phyloP scores from a whole-genome alignment of 2,113 vertebrate genomes.

The Raja brachyura region DNA sequence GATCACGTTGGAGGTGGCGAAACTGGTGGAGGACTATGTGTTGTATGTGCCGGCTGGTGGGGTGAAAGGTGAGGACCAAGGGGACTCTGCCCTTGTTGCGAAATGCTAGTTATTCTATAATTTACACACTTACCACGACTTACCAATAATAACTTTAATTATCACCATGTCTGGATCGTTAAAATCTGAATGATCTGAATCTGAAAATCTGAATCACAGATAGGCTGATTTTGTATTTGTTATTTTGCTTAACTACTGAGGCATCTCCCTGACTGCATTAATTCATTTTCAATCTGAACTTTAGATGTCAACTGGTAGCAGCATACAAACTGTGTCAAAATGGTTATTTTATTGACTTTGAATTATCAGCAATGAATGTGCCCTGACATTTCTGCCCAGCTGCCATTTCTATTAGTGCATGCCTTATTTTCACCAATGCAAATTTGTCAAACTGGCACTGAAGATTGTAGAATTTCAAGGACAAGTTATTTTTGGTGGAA shows the following conservation, averaged over 20 bases:
- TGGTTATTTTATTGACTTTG: not conserved
- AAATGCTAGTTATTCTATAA: not conserved
- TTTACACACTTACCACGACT: not conserved
- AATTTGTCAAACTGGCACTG: not conserved
- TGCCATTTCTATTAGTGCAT: not conserved
- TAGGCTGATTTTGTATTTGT: not conserved
- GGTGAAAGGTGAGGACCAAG: no score
- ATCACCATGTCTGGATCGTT: not conserved
- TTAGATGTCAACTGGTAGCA: not conserved
- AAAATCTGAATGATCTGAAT: not conserved
- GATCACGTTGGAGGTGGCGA: no score
- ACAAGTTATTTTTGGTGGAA: not conserved
- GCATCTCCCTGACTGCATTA: not conserved
- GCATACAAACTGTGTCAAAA: not conserved
- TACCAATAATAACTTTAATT: not conserved
- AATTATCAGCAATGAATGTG: not conserved
- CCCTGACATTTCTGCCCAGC: not conserved
- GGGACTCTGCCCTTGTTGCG: no score
- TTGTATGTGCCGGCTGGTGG: no score
- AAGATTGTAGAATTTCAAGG: not conserved
- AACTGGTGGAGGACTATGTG: no score
- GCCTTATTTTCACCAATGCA: not conserved
- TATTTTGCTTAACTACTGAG: not conserved
- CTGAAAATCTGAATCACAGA: not conserved
- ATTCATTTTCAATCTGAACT: not conserved